Evolutionary conservation across 2,797 vertebrate species (phyloP).

Genomic region (Hemitrygon akajei): DNA sequence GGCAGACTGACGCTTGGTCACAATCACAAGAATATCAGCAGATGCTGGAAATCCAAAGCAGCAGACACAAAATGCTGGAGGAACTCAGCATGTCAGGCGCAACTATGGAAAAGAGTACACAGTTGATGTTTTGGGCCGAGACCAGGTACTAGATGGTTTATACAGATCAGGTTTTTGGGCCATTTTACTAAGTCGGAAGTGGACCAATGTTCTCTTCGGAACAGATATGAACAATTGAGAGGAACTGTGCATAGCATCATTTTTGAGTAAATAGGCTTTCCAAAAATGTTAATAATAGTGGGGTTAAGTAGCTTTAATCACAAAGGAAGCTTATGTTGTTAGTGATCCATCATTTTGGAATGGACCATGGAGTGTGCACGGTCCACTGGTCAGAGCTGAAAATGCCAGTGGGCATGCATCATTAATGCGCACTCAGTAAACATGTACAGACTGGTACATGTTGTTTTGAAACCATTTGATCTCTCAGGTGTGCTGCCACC

Average conservation of each 20-base stretch:
- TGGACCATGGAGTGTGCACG: too few species aligned
- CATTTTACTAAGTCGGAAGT: neutral
- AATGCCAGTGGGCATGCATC: neutral
- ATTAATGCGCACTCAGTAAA: neutral
- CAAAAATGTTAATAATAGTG: neutral
- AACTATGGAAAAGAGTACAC: too few species aligned
- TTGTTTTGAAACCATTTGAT: conserved; percentile 8
- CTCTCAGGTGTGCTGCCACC: neutral
- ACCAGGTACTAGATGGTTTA: neutral
- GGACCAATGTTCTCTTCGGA: neutral
- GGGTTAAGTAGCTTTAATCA: neutral
- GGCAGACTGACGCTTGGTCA: neutral
- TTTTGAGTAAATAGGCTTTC: neutral
- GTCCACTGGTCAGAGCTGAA: neutral
- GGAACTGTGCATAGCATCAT: neutral
- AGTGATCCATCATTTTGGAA: neutral
- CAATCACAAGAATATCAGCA: too few species aligned
- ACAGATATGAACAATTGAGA: neutral
- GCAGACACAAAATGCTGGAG: too few species aligned
- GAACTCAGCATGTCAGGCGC: too few species aligned
- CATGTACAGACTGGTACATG: neutral
- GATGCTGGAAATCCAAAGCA: too few species aligned
- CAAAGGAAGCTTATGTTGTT: neutral
- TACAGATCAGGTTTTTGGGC: neutral
- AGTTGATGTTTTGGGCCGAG: too few species aligned